phyloP scores from a whole-genome alignment of 2,888 invertebrate genomes.

The Drosophila macrothrix region DNA sequence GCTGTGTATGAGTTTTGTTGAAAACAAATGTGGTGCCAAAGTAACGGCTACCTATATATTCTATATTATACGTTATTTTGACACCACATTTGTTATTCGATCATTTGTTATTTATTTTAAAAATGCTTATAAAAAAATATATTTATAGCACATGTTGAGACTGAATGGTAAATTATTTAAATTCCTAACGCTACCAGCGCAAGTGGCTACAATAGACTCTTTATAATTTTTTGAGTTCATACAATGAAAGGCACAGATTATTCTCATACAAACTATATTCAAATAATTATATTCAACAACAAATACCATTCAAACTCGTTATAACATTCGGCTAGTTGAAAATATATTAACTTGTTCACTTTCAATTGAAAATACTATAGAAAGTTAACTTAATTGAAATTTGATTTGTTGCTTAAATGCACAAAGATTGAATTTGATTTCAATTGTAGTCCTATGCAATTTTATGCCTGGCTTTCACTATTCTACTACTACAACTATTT shows the following conservation, averaged over 20 bases:
- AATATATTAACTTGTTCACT: not conserved
- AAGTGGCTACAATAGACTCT: not conserved
- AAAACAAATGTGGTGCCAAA: not conserved
- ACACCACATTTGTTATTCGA: not conserved
- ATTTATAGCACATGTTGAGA: not conserved
- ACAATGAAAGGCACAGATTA: not conserved
- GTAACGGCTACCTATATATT: not conserved
- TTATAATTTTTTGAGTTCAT: not conserved
- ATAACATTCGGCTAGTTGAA: not conserved
- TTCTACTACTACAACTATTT: not conserved
- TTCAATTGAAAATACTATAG: not conserved
- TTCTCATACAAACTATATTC: too few relatives aligned
- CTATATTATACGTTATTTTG: not conserved
- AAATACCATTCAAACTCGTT: not conserved
- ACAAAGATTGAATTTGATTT: not conserved
- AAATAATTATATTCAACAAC: too few relatives aligned
- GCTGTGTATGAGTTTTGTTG: slow-evolving; percentile 6
- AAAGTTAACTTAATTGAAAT: not conserved
- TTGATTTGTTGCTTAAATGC: not conserved
- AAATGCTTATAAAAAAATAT: too few relatives aligned
- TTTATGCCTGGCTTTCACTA: not conserved
- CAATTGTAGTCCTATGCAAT: not conserved
- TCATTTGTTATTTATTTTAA: not conserved
- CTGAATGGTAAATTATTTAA: not conserved
- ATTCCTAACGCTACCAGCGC: not conserved